Conservation (phyloP, 2,888 invertebrate species). For the Pyrrhosoma nymphula region DNA sequence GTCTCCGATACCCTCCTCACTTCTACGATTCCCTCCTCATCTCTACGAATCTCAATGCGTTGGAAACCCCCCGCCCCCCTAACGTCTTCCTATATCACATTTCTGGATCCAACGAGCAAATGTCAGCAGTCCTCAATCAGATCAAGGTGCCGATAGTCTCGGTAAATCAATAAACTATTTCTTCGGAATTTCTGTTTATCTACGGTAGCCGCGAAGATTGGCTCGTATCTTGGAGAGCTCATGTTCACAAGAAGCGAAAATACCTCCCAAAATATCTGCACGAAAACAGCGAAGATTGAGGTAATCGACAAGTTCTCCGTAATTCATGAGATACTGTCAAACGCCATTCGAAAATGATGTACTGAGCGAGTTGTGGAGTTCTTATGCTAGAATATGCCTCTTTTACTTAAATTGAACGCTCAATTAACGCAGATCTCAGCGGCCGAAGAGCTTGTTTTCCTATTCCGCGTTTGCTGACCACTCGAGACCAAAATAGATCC, state of each 20-base stretch:
- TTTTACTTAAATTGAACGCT: too few relatives aligned
- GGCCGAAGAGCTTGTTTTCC: too few relatives aligned
- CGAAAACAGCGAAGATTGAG: background rate
- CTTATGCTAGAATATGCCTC: too few relatives aligned
- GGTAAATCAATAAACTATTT: background rate
- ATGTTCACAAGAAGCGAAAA: background rate
- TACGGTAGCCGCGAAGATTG: background rate
- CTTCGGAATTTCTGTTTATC: background rate
- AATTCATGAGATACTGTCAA: background rate
- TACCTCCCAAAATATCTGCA: background rate
- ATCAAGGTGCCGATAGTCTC: background rate
- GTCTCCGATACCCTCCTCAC: background rate
- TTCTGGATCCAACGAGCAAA: background rate
- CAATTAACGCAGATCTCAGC: too few relatives aligned
- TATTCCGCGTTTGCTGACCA: too few relatives aligned
- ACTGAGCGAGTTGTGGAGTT: too few relatives aligned
- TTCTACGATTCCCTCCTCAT: background rate
- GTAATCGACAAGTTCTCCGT: background rate
- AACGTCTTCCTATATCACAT: background rate
- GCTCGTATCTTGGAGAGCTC: background rate
- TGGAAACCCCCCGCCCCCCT: background rate
- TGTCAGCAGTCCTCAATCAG: background rate
- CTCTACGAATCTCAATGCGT: background rate
- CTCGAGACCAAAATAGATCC: too few relatives aligned
- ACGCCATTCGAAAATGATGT: too few relatives aligned